Percentiles rank a stretch among this genome's conserved stretches.
Conservation (phyloP, 2,113 vertebrate species). For the Bungarus multicinctus region DNA sequence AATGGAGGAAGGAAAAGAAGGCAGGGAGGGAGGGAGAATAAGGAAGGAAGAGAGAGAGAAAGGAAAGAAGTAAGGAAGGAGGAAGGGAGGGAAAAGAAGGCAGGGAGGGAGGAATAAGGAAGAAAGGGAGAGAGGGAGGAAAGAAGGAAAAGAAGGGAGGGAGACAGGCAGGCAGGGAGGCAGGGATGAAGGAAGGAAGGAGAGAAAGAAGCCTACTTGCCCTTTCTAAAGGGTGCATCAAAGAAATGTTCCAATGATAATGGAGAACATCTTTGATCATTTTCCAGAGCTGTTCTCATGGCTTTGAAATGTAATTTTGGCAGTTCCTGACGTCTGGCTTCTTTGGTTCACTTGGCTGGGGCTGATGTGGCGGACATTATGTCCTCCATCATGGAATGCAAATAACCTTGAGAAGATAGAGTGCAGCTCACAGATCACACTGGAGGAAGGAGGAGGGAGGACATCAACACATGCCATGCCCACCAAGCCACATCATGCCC, state of each 20-base stretch:
- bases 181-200: not conserved
- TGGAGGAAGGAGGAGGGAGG: not conserved
- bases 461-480: no score
- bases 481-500: no score
- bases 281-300: conserved; percentile 74
- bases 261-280: conserved; percentile 74
- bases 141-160: no score
- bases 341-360: conserved; percentile 64
- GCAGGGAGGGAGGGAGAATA: rapidly evolving
- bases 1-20: no score
- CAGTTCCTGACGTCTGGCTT: conserved; percentile 67
- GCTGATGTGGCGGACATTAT: conserved; percentile 70
- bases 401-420: conserved; percentile 60
- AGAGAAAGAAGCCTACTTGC: conserved; percentile 70
- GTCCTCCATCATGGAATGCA: conserved; percentile 66
- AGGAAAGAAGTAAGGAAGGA: no score
- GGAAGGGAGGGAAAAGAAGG: no score
- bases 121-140: no score
- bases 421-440: conserved; percentile 27
- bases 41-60: no score
- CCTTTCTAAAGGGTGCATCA: conserved; percentile 69
- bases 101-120: no score
- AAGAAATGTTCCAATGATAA: conserved; percentile 80
- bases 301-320: conserved; percentile 78
- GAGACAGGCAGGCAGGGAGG: not conserved